These are phyloP conservation scores for Chironomus riparius DNA, from an alignment of 2,888 invertebrate genomes.

Conservation along the genomic window DNA sequence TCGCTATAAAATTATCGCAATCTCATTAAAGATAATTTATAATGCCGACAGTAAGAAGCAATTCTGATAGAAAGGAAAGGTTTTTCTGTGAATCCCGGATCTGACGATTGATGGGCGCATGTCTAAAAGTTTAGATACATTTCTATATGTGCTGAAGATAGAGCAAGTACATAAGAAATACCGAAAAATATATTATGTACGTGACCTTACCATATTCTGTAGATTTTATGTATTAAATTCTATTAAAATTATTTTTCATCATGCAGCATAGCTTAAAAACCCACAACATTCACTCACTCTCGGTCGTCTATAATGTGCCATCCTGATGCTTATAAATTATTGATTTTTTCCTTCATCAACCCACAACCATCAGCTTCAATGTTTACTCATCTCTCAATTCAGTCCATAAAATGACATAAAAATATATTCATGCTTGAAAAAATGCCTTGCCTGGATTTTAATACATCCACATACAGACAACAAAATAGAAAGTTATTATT, in stretches of 20 bases:
- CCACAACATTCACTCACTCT: neutral
- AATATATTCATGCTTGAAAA: too few species aligned
- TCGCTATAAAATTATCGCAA: neutral
- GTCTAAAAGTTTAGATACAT: neutral
- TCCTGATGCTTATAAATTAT: constrained; percentile 18
- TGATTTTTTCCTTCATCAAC: constrained; percentile 14
- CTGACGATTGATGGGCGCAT: constrained; percentile 18
- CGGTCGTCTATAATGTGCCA: neutral
- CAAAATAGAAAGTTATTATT: neutral
- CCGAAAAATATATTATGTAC: neutral
- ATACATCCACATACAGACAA: neutral
- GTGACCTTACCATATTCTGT: constrained; percentile 17
- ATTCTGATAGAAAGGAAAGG: neutral
- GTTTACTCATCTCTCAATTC: too few species aligned
- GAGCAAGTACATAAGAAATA: neutral
- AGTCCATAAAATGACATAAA: neutral
- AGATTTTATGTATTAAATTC: neutral
- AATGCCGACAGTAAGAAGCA: neutral
- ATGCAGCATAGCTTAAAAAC: neutral
- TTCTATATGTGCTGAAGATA: neutral
- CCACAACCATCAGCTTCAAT: neutral
- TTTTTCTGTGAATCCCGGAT: neutral
- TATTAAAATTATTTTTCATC: neutral
- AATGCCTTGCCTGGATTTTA: neutral
- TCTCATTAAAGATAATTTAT: constrained; percentile 3